Percentiles rank a stretch among this genome's conserved stretches.
phyloP scores from a whole-genome alignment of 2,888 invertebrate genomes.

The Tetramorium bicarinatum region DNA sequence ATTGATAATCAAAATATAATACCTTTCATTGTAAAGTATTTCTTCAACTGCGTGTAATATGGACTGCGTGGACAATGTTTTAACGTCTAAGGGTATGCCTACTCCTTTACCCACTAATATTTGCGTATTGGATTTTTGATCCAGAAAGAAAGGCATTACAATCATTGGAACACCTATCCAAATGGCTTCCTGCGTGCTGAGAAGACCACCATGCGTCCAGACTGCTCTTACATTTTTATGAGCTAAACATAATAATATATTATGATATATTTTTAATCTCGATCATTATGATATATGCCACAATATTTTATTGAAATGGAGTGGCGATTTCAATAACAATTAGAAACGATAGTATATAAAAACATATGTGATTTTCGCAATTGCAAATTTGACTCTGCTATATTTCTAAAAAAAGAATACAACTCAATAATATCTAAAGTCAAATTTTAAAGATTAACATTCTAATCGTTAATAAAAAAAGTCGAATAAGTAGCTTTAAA shows the following conservation, averaged over 20 bases:
- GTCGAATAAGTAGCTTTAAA: too few relatives aligned
- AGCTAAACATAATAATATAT: slow-evolving; percentile 23
- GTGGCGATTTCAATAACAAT: too few relatives aligned
- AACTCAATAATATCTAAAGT: too few relatives aligned
- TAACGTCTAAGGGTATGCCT: slow-evolving; percentile 66
- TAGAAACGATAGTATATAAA: too few relatives aligned
- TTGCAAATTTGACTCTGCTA: too few relatives aligned
- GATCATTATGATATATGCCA: too few relatives aligned
- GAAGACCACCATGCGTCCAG: slow-evolving; percentile 61
- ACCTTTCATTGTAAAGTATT: slow-evolving; percentile 72
- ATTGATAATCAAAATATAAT: background rate
- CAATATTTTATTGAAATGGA: too few relatives aligned
- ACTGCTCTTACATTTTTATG: slow-evolving; percentile 59
- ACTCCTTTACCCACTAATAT: slow-evolving; percentile 62
- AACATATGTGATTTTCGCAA: too few relatives aligned
- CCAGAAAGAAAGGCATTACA: slow-evolving; percentile 60
- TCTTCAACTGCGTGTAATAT: slow-evolving; percentile 63
- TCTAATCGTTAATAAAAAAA: too few relatives aligned
- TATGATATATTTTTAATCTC: too few relatives aligned
- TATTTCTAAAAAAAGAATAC: too few relatives aligned
- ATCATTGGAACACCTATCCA: slow-evolving; percentile 59
- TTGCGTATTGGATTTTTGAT: slow-evolving; percentile 69
- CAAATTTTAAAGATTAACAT: too few relatives aligned
- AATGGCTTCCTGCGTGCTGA: slow-evolving; percentile 61
- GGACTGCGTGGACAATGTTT: slow-evolving; percentile 63